Evolutionary conservation across 1,140 invertebrate genomes (phyloP), one percentile per base, ranked within the genome.

Genomic region (Drosophila biarmipes): DNA sequence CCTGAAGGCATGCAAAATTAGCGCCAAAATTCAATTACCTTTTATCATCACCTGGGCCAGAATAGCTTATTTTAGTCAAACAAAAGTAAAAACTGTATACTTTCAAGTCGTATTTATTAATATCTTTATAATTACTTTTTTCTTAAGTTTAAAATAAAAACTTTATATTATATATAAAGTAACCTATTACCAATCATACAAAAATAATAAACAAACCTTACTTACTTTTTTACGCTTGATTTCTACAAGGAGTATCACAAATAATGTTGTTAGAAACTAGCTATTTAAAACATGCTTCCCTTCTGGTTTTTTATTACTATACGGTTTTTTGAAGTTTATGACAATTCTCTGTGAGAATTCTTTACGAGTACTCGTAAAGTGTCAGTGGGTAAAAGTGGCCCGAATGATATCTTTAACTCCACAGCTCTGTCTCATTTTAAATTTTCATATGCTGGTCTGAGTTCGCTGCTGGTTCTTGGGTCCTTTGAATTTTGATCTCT

Each of bases 341-440:
- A 68, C 61, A 67, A 49, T 59, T 59, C 45, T 59, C 54, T 29
- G 45, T 27, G 73, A 15, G 59, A 55, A 35, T 68, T 59, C 56
- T 75, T 76, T 75, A 76, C 54, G 73, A 76, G 53, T 45, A 24
- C 37, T 74, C 72, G 53, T 69, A 75, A 75, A 69, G 29, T 27
- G 53, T 35, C 56, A 51, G 58, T 54, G 55, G 37, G 11, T 38
- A 54, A 72, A 69, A 24, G n/a, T 45, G 31, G 42, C 31, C 35
- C 21, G 34, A 59, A 55, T 51, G 46, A 54, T 62, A 77, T 77
- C 63, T 64, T 72, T 21, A 58, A 59, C 49, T 72, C 37, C 38
- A 48, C 55, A 55, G 57, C 51, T 53, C 14, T 29, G 31, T 38
- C 15, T 12, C 17, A 45, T 14, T 67, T 68, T 34, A 37, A 31